Evolutionary conservation across 2,888 invertebrate species (phyloP).

Genomic region (Griposia aprilina): DNA sequence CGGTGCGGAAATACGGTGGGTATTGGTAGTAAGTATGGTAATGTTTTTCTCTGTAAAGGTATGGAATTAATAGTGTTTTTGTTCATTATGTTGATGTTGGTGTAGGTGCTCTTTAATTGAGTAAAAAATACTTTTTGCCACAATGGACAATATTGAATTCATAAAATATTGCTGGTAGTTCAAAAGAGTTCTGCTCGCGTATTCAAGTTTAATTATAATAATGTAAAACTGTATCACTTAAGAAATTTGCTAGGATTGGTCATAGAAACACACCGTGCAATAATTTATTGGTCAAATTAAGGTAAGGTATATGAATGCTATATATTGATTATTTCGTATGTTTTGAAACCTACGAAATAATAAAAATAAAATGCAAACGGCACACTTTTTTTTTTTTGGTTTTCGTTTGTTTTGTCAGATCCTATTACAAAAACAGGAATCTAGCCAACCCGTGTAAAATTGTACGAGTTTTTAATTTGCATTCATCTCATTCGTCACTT

Average conservation of each 20-base stretch:
- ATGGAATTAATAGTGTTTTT: constrained; percentile 21
- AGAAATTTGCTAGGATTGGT: neutral
- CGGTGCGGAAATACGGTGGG: neutral
- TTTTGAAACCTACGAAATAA: no score
- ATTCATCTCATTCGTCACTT: constrained; percentile 81
- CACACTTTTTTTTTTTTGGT: neutral
- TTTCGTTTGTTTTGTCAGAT: neutral
- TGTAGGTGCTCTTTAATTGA: neutral
- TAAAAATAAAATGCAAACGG: no score
- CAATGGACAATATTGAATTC: no score
- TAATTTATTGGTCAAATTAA: no score
- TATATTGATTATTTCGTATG: no score
- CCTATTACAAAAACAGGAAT: neutral
- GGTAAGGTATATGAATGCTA: no score
- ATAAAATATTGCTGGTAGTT: no score
- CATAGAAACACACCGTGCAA: no score
- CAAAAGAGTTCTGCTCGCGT: no score
- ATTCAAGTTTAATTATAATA: neutral
- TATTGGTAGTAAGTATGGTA: constrained; percentile 24
- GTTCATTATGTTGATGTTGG: neutral
- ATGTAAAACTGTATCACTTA: neutral
- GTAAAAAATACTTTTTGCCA: neutral
- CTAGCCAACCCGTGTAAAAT: constrained; percentile 29
- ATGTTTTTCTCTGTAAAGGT: constrained; percentile 37
- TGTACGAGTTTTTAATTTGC: constrained; percentile 69